Percentiles rank a stretch among this genome's conserved stretches.
These are phyloP conservation scores for Octopus sinensis DNA, from an alignment of 1,140 invertebrate genomes.

Conservation along the genomic window DNA sequence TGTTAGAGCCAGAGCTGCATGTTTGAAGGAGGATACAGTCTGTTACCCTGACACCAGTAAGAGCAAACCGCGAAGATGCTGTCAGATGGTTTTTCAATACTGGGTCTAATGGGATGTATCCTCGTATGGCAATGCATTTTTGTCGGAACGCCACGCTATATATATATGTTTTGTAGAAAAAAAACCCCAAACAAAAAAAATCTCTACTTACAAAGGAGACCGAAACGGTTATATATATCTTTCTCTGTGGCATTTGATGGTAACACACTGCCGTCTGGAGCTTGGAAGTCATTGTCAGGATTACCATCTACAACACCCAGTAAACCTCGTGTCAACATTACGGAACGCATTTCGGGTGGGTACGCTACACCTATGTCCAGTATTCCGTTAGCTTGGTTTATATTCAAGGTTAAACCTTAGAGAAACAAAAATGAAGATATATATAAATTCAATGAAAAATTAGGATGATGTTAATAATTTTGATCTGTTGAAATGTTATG, in stretches of 20 bases:
- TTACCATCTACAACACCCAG: constrained; percentile 36
- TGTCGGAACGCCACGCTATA: no score
- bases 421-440: not conserved
- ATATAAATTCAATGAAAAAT: no score
- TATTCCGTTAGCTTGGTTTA: not conserved
- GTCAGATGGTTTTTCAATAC: no score
- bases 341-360: not conserved
- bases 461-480: no score
- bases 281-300: constrained; percentile 30
- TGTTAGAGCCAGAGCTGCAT: no score
- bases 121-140: no score
- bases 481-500: no score
- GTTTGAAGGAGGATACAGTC: no score
- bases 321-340: constrained; percentile 26
- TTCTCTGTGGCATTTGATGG: constrained; percentile 22
- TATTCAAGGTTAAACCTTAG: not conserved
- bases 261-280: constrained; percentile 30
- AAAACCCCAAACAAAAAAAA: not conserved
- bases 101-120: no score
- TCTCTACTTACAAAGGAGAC: constrained; percentile 30
- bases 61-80: no score
- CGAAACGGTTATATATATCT: constrained; percentile 32
- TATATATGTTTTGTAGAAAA: not conserved
- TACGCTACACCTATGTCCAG: not conserved
- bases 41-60: no score